Evolutionary conservation across 2,888 invertebrate species (phyloP).

Genomic region (Drosophila mulleri): DNA sequence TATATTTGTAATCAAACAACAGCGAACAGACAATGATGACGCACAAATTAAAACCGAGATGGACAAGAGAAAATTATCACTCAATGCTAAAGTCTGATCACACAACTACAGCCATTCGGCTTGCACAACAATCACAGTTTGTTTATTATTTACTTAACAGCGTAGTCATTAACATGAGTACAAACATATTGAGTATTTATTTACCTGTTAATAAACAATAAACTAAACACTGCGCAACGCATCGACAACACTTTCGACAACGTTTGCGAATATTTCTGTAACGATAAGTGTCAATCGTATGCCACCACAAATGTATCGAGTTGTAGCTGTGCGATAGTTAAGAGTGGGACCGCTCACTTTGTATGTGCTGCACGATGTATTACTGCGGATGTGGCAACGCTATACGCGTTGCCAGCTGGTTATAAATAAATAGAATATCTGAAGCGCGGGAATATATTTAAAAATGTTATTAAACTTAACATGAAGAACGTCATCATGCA

Average conservation of each 20-base stretch:
- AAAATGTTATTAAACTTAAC: constrained; percentile 26
- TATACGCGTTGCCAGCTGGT: not conserved
- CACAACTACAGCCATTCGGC: constrained; percentile 4
- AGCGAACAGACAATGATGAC: constrained; percentile 64
- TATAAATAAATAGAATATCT: not conserved
- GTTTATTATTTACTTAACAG: not conserved
- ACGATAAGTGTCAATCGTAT: constrained; percentile 21
- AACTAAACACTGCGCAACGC: constrained; percentile 29
- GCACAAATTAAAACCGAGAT: constrained; percentile 61
- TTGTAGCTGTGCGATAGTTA: not conserved
- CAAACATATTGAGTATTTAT: constrained; percentile 32
- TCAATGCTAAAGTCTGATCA: constrained; percentile 16
- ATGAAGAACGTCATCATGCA: constrained; percentile 29
- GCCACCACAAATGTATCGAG: constrained; percentile 5
- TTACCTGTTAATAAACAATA: constrained; percentile 57
- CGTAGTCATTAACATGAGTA: not conserved
- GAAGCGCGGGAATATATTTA: constrained; percentile 12
- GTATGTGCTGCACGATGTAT: not conserved
- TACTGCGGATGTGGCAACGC: constrained; percentile 18
- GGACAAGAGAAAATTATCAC: constrained; percentile 41
- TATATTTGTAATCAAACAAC: constrained; percentile 32
- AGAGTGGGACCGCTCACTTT: constrained; percentile 9
- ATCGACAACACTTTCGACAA: constrained; percentile 40
- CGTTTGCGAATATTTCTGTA: constrained; percentile 19
- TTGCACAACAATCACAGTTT: not conserved